A percentile compares a stretch with the other conserved stretches of the same genome.
phyloP scores from a whole-genome alignment of 2,113 vertebrate genomes.

The Falco punctatus region DNA sequence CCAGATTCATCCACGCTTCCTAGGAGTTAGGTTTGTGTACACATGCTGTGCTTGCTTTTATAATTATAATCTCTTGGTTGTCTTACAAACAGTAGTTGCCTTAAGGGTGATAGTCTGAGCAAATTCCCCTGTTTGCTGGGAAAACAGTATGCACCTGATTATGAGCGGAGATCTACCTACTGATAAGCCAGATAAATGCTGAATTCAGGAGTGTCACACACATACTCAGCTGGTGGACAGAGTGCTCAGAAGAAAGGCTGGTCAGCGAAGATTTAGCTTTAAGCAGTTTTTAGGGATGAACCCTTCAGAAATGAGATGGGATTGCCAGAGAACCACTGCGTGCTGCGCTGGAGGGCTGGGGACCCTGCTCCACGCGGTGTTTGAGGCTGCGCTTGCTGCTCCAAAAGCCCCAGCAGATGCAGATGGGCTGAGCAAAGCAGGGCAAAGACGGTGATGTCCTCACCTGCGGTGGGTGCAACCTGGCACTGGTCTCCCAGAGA shows the following conservation, averaged over 20 bases:
- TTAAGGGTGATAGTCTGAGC: not conserved
- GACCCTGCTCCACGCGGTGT: accelerated
- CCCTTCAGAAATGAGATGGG: not conserved
- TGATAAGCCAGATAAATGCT: not conserved
- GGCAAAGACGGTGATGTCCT: not conserved
- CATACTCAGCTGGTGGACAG: not conserved
- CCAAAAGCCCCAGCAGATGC: accelerated
- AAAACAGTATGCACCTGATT: not conserved
- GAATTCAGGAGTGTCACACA: not conserved
- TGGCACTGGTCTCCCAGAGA: not conserved
- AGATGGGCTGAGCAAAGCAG: not conserved
- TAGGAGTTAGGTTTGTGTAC: not conserved
- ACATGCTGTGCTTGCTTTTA: not conserved
- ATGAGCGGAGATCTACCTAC: not conserved
- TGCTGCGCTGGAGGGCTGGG: not conserved
- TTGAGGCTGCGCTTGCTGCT: not conserved
- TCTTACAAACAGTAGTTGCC: not conserved
- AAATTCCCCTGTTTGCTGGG: not conserved
- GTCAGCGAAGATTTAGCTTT: not conserved
- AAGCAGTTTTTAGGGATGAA: not conserved
- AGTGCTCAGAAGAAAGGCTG: not conserved
- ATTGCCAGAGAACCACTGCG: not conserved
- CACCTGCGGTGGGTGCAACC: not conserved
- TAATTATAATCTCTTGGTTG: not conserved
- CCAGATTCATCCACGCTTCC: not conserved